These are phyloP conservation scores for Parasteatoda lunata DNA, from an alignment of 2,888 invertebrate genomes.

Conservation along the genomic window DNA sequence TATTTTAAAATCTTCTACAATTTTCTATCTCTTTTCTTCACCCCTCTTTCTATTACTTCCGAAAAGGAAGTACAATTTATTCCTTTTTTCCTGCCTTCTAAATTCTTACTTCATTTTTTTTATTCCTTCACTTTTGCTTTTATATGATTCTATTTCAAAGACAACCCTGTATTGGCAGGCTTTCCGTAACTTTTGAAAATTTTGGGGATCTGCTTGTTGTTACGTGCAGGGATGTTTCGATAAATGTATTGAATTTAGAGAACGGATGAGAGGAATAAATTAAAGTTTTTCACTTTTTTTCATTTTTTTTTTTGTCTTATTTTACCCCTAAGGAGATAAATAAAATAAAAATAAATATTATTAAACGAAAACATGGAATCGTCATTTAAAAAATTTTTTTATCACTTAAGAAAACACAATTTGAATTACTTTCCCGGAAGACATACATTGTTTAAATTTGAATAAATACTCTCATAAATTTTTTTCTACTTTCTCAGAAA, in stretches of 20 bases:
- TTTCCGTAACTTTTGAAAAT: background rate
- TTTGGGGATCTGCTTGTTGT: background rate
- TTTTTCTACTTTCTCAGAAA: too few species aligned
- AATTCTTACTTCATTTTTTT: conserved; percentile 8
- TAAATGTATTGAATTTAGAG: conserved; percentile 30
- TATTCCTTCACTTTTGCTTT: background rate
- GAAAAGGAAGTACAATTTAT: conserved; percentile 24
- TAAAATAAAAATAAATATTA: too few species aligned
- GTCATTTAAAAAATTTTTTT: too few species aligned
- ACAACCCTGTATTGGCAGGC: background rate
- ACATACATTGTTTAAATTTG: too few species aligned
- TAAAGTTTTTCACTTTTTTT: background rate
- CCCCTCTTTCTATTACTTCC: conserved; percentile 5
- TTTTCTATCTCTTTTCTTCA: conserved; percentile 31
- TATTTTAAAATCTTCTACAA: background rate
- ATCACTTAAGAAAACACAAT: too few species aligned
- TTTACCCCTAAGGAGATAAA: too few species aligned
- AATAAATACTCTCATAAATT: too few species aligned
- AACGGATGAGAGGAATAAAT: background rate
- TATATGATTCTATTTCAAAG: background rate
- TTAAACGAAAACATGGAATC: too few species aligned
- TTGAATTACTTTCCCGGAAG: too few species aligned
- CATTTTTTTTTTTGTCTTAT: background rate
- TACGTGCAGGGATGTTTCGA: conserved; percentile 9
- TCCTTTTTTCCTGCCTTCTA: background rate